phyloP scores from a whole-genome alignment of 2,113 vertebrate species.

The Engraulis encrasicolus region DNA sequence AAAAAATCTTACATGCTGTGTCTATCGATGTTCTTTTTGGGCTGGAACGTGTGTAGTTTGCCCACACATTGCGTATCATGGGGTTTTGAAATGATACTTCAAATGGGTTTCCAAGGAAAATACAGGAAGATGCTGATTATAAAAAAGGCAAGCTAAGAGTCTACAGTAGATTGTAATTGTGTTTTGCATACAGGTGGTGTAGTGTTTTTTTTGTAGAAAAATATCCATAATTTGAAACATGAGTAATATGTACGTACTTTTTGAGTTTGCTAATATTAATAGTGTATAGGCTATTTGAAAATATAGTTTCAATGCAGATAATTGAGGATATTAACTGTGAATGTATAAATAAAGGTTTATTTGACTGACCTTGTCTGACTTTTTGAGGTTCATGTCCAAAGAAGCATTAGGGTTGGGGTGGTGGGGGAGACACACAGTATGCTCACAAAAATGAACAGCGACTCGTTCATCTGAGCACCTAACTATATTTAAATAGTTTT shows the following conservation, averaged over 20 bases:
- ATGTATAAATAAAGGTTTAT: slow-evolving; percentile 36
- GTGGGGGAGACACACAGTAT: neutral
- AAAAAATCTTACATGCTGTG: neutral
- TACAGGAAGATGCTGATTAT: neutral
- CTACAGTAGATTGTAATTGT: slow-evolving; percentile 3
- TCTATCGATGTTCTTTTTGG: slow-evolving; percentile 10
- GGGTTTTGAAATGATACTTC: slow-evolving; percentile 17
- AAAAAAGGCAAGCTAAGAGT: neutral
- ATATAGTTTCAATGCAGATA: slow-evolving; percentile 37
- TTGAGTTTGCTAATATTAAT: slow-evolving; percentile 42
- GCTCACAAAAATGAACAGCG: neutral
- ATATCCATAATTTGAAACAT: slow-evolving; percentile 12
- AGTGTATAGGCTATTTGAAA: slow-evolving; percentile 40
- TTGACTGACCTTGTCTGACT: slow-evolving; percentile 17
- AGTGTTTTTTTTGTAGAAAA: slow-evolving; percentile 19
- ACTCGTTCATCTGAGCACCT: neutral
- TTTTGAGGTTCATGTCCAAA: neutral
- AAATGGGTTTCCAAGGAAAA: neutral
- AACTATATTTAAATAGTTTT: neutral
- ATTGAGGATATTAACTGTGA: slow-evolving; percentile 48
- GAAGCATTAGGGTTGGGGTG: too few relatives aligned
- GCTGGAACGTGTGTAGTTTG: slow-evolving; percentile 27
- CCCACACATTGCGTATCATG: slow-evolving; percentile 12
- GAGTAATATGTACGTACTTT: slow-evolving; percentile 22
- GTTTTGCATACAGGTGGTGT: slow-evolving; percentile 5